phyloP scores from a whole-genome alignment of 2,888 invertebrate genomes.

The Chydorus sphaericus region DNA sequence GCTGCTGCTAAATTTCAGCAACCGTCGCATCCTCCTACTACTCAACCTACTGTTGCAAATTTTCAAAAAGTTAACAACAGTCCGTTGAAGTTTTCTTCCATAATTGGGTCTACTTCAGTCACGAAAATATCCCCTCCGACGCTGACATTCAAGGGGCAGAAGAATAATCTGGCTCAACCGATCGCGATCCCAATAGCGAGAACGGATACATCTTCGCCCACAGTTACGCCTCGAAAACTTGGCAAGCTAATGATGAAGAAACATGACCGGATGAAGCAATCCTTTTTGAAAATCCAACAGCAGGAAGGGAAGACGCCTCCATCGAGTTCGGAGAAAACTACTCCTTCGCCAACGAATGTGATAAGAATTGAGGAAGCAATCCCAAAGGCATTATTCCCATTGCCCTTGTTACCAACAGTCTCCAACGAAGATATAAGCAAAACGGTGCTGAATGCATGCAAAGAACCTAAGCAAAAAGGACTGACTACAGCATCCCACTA shows the following conservation, averaged over 20 bases:
- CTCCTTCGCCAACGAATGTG: too few species aligned
- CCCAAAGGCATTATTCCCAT: not conserved
- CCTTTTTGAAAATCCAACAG: slow-evolving; percentile 8
- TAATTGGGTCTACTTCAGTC: not conserved
- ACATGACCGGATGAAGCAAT: slow-evolving; percentile 11
- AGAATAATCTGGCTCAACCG: not conserved
- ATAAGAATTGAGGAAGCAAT: too few species aligned
- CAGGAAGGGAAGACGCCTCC: not conserved
- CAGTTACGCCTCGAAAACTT: slow-evolving; percentile 4
- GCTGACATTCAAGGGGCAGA: not conserved
- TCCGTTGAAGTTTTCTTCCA: not conserved
- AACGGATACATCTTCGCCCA: not conserved
- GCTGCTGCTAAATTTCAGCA: too few species aligned
- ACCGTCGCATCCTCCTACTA: not conserved
- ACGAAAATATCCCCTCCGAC: not conserved
- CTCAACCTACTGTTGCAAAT: not conserved
- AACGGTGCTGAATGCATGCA: too few species aligned
- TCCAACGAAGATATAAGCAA: too few species aligned
- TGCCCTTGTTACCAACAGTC: not conserved
- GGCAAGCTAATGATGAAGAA: slow-evolving; percentile 7
- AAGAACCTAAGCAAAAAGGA: slow-evolving; percentile 2
- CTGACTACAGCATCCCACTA: too few species aligned
- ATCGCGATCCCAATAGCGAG: not conserved
- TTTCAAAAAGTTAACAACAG: not conserved
- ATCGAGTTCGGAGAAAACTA: too few species aligned